Conservation (phyloP, 2,113 vertebrate genomes). For the Noctilio leporinus region DNA sequence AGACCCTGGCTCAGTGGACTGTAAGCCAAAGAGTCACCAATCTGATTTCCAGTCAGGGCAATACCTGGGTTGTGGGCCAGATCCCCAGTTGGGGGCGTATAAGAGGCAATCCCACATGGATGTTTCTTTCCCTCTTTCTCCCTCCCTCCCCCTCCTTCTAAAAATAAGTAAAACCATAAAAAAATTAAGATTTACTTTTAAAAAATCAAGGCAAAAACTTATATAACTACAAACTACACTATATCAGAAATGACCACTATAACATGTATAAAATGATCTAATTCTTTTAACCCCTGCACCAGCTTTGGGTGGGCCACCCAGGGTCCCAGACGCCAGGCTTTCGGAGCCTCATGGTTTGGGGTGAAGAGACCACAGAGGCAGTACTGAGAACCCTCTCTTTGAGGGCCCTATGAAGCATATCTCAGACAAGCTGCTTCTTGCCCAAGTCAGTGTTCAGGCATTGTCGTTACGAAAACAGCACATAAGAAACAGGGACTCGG, state of each 20-base stretch:
- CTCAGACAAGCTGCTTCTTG: neutral
- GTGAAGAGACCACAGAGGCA: neutral
- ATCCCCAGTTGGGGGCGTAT: too few species aligned
- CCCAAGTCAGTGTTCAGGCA: neutral
- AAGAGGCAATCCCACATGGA: too few species aligned
- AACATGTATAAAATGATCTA: neutral
- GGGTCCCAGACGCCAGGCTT: neutral
- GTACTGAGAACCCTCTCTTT: neutral
- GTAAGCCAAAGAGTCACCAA: too few species aligned
- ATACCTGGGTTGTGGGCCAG: too few species aligned
- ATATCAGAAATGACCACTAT: neutral
- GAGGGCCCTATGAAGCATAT: accelerated
- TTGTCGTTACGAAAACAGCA: neutral
- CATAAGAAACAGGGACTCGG: neutral
- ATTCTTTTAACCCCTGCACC: too few species aligned
- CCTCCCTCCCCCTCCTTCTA: too few species aligned
- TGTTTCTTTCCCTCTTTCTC: too few species aligned
- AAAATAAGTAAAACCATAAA: too few species aligned
- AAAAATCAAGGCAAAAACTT: too few species aligned
- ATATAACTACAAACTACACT: neutral
- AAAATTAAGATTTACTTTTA: too few species aligned
- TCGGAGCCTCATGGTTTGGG: neutral
- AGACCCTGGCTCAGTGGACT: too few species aligned
- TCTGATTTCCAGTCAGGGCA: too few species aligned
- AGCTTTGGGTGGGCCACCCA: neutral